Evolutionary conservation across 1,140 invertebrate species (phyloP).

Genomic region (Drosophila chauvacae): DNA sequence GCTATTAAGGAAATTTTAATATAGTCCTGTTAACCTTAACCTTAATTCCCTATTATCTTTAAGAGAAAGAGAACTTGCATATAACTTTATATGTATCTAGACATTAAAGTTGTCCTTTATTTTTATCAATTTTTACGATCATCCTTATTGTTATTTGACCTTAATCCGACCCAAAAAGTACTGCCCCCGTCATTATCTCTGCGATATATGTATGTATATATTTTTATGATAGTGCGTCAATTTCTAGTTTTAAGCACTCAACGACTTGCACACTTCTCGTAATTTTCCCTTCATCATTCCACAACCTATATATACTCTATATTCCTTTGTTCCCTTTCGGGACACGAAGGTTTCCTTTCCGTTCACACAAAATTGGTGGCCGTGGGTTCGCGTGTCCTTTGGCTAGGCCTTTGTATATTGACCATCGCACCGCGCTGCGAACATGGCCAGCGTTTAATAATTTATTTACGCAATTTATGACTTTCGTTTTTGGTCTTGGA

Average conservation of each 20-base stretch:
- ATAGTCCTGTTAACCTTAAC: no score
- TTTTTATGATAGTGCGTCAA: constrained; percentile 48
- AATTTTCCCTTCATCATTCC: constrained; percentile 9
- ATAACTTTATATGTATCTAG: no score
- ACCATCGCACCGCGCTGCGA: constrained; percentile 26
- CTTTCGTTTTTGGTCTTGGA: constrained; percentile 37
- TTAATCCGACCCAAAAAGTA: constrained; percentile 57
- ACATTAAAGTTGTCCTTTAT: neutral
- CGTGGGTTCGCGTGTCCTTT: constrained; percentile 50
- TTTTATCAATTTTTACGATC: constrained; percentile 21
- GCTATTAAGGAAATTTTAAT: no score
- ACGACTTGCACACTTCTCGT: constrained; percentile 29
- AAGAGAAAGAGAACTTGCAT: neutral
- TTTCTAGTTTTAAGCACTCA: constrained; percentile 46
- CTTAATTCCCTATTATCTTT: neutral
- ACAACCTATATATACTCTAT: neutral
- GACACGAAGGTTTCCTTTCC: constrained; percentile 13
- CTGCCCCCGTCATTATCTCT: constrained; percentile 39
- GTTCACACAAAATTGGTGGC: constrained; percentile 12
- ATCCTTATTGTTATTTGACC: constrained; percentile 40
- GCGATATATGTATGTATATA: constrained; percentile 18
- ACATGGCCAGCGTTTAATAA: constrained; percentile 58
- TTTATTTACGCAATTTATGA: constrained; percentile 81
- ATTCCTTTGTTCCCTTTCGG: constrained; percentile 35
- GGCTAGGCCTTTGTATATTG: constrained; percentile 22